Evolutionary conservation across 2,888 invertebrate genomes (phyloP).

Genomic region (Melanargia galathea): DNA sequence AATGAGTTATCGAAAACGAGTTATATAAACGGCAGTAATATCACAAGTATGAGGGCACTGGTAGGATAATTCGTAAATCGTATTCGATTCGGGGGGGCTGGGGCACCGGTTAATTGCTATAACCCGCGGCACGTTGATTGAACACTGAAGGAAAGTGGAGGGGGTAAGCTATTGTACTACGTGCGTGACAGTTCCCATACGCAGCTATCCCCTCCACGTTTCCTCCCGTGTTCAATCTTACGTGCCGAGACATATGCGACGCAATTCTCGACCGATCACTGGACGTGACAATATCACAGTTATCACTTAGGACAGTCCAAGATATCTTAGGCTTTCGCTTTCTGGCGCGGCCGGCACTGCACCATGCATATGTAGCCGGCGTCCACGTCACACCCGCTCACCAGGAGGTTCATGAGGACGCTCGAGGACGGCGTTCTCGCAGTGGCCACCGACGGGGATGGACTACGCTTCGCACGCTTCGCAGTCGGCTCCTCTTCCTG

Average conservation of each 20-base stretch:
- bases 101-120: constrained; percentile 42
- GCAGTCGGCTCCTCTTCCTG: constrained; percentile 70
- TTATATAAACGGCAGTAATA: constrained; percentile 59
- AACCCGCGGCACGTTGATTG: no score
- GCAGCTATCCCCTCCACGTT: no score
- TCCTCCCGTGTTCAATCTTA: no score
- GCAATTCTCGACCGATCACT: constrained; percentile 62
- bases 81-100: constrained; percentile 48
- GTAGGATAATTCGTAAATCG: constrained; percentile 56
- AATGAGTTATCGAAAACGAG: constrained; percentile 49
- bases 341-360: constrained; percentile 83
- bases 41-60: constrained; percentile 73
- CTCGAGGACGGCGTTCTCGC: constrained; percentile 84
- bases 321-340: constrained; percentile 70
- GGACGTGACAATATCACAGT: constrained; percentile 80
- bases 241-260: no score
- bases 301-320: constrained; percentile 36
- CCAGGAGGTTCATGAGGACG: constrained; percentile 96
- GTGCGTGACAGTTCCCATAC: no score
- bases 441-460: constrained; percentile 58
- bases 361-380: constrained; percentile 95
- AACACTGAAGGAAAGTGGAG: no score
- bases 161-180: no score
- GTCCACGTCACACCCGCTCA: constrained; percentile 97
- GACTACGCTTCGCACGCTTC: constrained; percentile 70